These are phyloP conservation scores for Temnothorax unifasciatus DNA, from an alignment of 2,888 invertebrate species.

Conservation along the genomic window DNA sequence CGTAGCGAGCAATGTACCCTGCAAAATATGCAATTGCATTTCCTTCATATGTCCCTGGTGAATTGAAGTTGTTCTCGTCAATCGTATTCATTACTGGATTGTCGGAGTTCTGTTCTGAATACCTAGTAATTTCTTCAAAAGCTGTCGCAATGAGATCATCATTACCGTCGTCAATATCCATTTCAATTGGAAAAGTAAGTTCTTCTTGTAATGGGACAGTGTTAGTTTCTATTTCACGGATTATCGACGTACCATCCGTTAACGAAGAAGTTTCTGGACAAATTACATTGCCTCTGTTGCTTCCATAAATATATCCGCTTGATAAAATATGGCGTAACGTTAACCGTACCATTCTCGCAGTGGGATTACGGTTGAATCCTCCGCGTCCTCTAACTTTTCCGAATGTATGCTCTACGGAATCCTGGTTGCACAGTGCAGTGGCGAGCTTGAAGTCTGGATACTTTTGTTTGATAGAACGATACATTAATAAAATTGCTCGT, in stretches of 20 bases:
- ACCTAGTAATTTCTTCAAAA: neutral
- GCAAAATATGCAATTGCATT: slow-evolving; percentile 15
- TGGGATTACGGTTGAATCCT: slow-evolving; percentile 18
- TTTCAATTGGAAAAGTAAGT: neutral
- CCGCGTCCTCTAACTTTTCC: slow-evolving; percentile 22
- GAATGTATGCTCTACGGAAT: slow-evolving; percentile 11
- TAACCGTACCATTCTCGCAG: slow-evolving; percentile 1
- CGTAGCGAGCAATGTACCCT: neutral
- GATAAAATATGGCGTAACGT: neutral
- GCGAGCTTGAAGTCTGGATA: neutral
- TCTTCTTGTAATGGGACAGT: neutral
- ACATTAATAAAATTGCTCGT: neutral
- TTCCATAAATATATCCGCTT: slow-evolving; percentile 4
- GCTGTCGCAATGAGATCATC: neutral
- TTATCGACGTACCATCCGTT: neutral
- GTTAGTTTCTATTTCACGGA: neutral
- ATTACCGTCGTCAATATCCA: neutral
- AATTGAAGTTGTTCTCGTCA: neutral
- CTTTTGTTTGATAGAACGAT: neutral
- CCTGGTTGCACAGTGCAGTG: slow-evolving; percentile 10
- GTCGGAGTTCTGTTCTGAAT: neutral
- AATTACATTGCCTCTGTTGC: neutral
- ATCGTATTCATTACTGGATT: neutral
- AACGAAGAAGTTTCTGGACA: neutral
- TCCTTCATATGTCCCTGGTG: neutral